Conservation (phyloP, 2,797 vertebrate species). For the Scolopax bukidnonensis region DNA sequence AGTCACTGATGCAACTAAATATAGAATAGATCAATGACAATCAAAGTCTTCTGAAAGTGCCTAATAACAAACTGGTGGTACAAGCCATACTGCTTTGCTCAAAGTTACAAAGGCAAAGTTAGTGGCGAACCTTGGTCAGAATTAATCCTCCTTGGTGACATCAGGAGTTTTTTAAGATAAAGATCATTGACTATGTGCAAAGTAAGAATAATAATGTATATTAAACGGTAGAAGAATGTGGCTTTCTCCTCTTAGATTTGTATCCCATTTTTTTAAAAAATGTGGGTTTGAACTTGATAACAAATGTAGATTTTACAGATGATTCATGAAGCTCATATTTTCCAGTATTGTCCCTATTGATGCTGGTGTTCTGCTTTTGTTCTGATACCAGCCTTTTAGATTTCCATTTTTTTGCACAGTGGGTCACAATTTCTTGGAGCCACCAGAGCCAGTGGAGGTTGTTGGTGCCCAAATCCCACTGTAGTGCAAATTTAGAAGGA, state of each 20-base stretch:
- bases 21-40: background rate
- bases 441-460: background rate
- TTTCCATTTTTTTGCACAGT: background rate
- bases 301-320: background rate
- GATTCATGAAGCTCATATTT: background rate
- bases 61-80: background rate
- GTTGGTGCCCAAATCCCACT: background rate
- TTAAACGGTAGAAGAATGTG: background rate
- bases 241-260: background rate
- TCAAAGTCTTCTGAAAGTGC: slow-evolving; percentile 25
- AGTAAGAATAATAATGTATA: background rate
- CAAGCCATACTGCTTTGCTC: background rate
- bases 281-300: background rate
- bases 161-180: background rate
- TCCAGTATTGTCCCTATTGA: background rate
- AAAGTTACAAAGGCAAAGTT: background rate
- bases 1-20: slow-evolving; percentile 1
- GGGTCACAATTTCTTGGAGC: background rate
- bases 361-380: background rate
- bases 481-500: background rate
- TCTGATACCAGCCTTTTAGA: background rate
- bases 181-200: background rate
- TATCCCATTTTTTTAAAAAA: background rate
- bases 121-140: background rate
- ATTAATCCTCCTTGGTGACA: slow-evolving; percentile 8